These are phyloP conservation scores for Dromiciops gliroides DNA, from an alignment of 2,113 vertebrate genomes.

Conservation along the genomic window DNA sequence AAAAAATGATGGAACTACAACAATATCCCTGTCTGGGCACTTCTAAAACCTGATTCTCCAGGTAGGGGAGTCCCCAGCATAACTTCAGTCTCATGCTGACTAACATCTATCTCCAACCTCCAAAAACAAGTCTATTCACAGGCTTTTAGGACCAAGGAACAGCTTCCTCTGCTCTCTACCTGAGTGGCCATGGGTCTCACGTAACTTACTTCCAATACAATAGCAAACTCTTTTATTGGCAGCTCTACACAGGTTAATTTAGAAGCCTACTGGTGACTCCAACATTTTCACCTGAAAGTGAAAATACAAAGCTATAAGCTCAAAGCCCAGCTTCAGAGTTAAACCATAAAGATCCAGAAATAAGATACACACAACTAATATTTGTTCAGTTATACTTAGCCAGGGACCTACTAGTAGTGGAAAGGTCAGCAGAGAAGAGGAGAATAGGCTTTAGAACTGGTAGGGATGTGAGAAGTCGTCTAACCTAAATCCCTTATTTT, in stretches of 20 bases:
- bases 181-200: background rate
- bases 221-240: background rate
- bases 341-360: conserved; percentile 1
- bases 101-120: background rate
- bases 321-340: background rate
- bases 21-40: background rate
- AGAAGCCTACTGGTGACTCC: background rate
- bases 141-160: background rate
- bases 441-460: background rate
- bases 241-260: background rate
- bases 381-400: background rate
- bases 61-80: background rate
- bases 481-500: background rate
- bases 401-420: background rate
- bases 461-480: background rate
- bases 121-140: background rate
- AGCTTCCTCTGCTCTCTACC: background rate
- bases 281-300: background rate
- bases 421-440: background rate
- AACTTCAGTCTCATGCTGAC: background rate
- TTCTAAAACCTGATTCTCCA: background rate
- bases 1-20: no score
- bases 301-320: background rate
- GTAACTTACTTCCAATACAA: background rate
- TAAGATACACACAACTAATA: background rate